phyloP scores from a whole-genome alignment of 2,888 invertebrate genomes.

The Yponomeuta evonymella region DNA sequence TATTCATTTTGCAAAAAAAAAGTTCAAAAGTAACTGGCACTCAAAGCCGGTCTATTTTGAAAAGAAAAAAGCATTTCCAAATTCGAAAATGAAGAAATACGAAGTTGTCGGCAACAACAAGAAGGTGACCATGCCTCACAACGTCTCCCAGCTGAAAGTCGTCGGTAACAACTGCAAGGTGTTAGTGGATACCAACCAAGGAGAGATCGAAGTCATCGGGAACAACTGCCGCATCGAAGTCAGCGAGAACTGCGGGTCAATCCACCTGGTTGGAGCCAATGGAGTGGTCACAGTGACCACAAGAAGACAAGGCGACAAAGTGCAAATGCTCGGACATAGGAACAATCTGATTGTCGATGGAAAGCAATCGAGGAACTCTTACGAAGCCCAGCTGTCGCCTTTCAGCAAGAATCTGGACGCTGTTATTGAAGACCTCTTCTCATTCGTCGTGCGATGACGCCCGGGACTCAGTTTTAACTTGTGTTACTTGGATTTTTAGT shows the following conservation, averaged over 20 bases:
- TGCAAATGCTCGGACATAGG: constrained; percentile 51
- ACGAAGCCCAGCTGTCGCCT: constrained; percentile 64
- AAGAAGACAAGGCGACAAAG: constrained; percentile 54
- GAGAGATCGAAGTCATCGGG: constrained; percentile 67
- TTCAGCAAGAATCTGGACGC: constrained; percentile 69
- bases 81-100: constrained; percentile 60
- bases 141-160: constrained; percentile 54
- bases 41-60: not conserved
- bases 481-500: constrained; percentile 8
- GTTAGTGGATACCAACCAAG: constrained; percentile 51
- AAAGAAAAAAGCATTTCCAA: constrained; percentile 17
- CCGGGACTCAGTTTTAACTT: constrained; percentile 17
- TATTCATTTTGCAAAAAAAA: not conserved
- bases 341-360: constrained; percentile 58
- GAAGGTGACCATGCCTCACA: constrained; percentile 67
- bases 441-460: constrained; percentile 65
- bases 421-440: constrained; percentile 66
- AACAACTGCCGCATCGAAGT: constrained; percentile 63
- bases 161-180: constrained; percentile 64
- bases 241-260: constrained; percentile 50
- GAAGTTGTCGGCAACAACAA: constrained; percentile 68
- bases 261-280: constrained; percentile 60
- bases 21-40: not conserved
- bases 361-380: constrained; percentile 46
- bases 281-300: constrained; percentile 51